Percentiles rank a stretch among this genome's conserved stretches.
Conservation (phyloP, 1,140 invertebrate species). For the Arctopsyche grandis region DNA sequence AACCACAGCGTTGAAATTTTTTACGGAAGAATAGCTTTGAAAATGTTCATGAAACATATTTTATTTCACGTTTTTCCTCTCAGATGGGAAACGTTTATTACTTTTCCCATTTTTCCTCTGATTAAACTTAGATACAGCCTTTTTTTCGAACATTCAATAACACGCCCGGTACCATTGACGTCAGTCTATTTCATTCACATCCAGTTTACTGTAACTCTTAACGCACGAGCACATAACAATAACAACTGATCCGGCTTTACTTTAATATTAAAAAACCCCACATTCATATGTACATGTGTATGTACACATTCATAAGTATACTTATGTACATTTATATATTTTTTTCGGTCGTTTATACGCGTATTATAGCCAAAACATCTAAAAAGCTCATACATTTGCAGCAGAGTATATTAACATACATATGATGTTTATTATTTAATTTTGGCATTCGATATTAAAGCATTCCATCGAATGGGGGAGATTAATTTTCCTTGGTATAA, state of each 20-base stretch:
- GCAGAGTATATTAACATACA: no score
- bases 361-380: background rate
- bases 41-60: no score
- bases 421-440: no score
- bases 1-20: no score
- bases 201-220: background rate
- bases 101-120: background rate
- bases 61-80: no score
- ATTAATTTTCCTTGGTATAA: background rate
- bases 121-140: background rate
- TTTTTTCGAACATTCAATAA: background rate
- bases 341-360: no score
- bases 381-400: no score
- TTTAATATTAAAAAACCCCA: background rate
- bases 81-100: background rate
- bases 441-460: no score
- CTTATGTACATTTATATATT: no score
- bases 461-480: background rate
- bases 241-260: background rate
- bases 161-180: background rate
- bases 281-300: background rate
- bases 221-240: background rate
- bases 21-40: no score
- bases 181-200: background rate
- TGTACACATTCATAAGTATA: no score